Percentiles rank a stretch among this genome's conserved stretches.
Conservation (phyloP, 2,888 invertebrate genomes). For the Drosophila sordidula region DNA sequence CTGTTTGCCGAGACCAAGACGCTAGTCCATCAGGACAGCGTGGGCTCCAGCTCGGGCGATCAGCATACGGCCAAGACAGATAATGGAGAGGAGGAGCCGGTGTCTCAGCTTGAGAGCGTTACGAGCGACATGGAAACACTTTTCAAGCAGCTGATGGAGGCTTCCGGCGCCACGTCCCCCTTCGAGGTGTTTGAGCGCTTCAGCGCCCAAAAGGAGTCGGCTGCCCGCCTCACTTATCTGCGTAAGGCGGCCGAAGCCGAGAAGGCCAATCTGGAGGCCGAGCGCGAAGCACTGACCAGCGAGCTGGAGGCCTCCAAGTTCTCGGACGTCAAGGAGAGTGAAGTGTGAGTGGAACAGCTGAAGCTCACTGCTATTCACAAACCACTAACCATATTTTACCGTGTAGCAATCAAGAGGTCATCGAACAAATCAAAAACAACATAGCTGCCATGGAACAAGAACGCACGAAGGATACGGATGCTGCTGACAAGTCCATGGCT, state of each 20-base stretch:
- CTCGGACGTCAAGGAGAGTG: slow-evolving; percentile 91
- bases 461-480: slow-evolving; percentile 83
- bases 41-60: slow-evolving; percentile 86
- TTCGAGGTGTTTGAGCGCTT: slow-evolving; percentile 91
- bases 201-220: slow-evolving; percentile 90
- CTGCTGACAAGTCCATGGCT: slow-evolving; percentile 80
- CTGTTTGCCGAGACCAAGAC: slow-evolving; percentile 88
- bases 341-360: slow-evolving; percentile 87
- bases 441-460: slow-evolving; percentile 86
- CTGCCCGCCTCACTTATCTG: slow-evolving; percentile 89
- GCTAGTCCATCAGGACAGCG: slow-evolving; percentile 87
- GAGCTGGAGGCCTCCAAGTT: slow-evolving; percentile 92
- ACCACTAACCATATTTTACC: background rate
- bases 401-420: slow-evolving; percentile 89
- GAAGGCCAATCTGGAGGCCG: slow-evolving; percentile 89
- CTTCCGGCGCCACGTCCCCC: slow-evolving; percentile 91
- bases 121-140: slow-evolving; percentile 87
- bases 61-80: slow-evolving; percentile 83
- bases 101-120: slow-evolving; percentile 77
- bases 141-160: slow-evolving; percentile 91
- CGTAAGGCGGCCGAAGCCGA: slow-evolving; percentile 90
- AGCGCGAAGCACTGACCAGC: slow-evolving; percentile 88
- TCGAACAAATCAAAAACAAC: slow-evolving; percentile 88
- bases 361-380: rapidly evolving
- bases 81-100: slow-evolving; percentile 81